Evolutionary conservation across 2,797 vertebrate genomes (phyloP), one percentile per base, ranked within the genome.

Genomic region (Tolypeutes matacus): DNA sequence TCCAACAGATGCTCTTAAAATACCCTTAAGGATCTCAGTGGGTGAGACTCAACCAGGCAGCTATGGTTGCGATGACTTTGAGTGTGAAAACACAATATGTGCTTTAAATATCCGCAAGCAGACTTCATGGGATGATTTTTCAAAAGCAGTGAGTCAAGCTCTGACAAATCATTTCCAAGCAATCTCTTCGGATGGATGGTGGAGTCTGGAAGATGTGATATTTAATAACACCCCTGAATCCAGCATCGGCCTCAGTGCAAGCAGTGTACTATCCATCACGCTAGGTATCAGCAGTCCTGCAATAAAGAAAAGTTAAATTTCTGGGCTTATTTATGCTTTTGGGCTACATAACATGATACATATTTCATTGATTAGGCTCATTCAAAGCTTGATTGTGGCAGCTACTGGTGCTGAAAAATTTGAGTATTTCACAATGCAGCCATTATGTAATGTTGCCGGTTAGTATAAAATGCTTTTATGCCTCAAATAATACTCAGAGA

Each of bases 61-160:
- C 95, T 98, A 98, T 23, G 95, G 94, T 95, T 92, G 98, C 58
- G 98, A 99, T 95, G 98, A 98, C 42, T 97, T 98, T 90, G 99
- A 99, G 97, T 98, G 98, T n/a, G 98, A 98, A 94, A 97, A 97
- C 87, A 98, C 97, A 95, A 97, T 99, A 97, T 99, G 99, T 82
- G 90, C 98, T 94, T 98, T 99, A 97, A 98, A 97, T 70, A 98
- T 99, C 86, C 98, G 98, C 95, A 99, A 99, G 86, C 98, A 98
- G 77, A 99, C 96, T 80, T 95, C 98, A 72, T 99, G 99, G 99
- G 98, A 99, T 92, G 99, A 99, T 98, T 98, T 99, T 97, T 98
- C 98, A 87, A 98, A 98, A 96, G 97, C 98, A 96, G 98, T 99
- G 98, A 98, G 93, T 97, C 98, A 98, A 91, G 98, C 98, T 93